A percentile compares a stretch with the other conserved stretches of the same genome.
These are phyloP conservation scores for Trachelipus rathkii DNA, from an alignment of 1,140 invertebrate genomes.

Conservation along the genomic window DNA sequence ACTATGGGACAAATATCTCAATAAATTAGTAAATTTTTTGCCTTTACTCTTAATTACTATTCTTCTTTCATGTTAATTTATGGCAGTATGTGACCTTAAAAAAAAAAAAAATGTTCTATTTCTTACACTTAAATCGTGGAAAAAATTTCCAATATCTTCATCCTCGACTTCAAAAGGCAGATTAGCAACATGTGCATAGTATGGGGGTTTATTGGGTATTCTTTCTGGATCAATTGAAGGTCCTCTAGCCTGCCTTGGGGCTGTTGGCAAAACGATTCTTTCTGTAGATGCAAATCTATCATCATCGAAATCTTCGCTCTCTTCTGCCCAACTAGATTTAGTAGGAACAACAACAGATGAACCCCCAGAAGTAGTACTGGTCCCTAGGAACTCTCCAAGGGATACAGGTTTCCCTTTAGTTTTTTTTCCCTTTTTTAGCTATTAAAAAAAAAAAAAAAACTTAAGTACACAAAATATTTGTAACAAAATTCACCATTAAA, in stretches of 20 bases:
- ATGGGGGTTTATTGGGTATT: neutral
- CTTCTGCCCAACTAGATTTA: neutral
- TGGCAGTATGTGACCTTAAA: too few relatives aligned
- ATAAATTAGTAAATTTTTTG: too few relatives aligned
- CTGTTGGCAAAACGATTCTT: neutral
- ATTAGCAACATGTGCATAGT: neutral
- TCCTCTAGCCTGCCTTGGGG: neutral
- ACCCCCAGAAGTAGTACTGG: neutral
- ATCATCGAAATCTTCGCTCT: neutral
- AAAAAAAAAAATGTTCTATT: neutral
- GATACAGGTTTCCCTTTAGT: neutral
- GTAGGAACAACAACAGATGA: neutral
- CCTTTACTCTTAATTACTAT: too few relatives aligned
- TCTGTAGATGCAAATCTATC: neutral
- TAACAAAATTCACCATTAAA: too few relatives aligned
- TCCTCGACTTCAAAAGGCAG: neutral
- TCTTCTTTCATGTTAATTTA: too few relatives aligned
- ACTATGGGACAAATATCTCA: too few relatives aligned
- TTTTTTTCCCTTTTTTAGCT: conserved; percentile 4
- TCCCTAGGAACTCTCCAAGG: neutral
- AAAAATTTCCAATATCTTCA: neutral
- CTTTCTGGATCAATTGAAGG: neutral
- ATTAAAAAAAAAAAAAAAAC: conserved; percentile 1
- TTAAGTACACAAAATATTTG: too few relatives aligned
- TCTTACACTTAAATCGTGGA: neutral